Percentiles rank a stretch among this genome's conserved stretches.
These are phyloP conservation scores for Aproaerema taeniolella DNA, from an alignment of 2,888 invertebrate genomes.

Conservation along the genomic window DNA sequence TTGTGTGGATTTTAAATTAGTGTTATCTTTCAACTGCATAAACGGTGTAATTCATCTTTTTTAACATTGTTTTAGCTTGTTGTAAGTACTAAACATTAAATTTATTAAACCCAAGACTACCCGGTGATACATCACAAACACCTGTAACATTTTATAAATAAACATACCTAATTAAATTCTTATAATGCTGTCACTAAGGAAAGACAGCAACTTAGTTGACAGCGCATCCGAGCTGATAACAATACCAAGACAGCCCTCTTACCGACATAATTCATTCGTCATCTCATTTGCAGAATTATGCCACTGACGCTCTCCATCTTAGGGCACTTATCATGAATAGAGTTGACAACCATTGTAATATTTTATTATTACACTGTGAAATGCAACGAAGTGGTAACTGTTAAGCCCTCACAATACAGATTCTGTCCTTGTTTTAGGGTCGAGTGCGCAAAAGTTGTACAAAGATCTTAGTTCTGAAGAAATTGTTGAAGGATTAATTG, in stretches of 20 bases:
- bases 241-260: constrained; percentile 39
- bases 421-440: constrained; percentile 60
- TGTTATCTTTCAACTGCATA: no score
- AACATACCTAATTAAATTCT: no score
- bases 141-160: no score
- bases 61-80: no score
- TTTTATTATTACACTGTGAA: constrained; percentile 71
- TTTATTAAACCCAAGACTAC: no score
- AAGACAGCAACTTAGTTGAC: no score
- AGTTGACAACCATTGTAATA: constrained; percentile 73
- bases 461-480: constrained; percentile 55
- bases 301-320: constrained; percentile 62
- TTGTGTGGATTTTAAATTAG: no score
- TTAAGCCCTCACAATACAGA: constrained; percentile 69
- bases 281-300: constrained; percentile 64
- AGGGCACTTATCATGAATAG: constrained; percentile 67
- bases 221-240: no score
- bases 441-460: constrained; percentile 67
- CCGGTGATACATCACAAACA: no score
- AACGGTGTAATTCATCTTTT: no score
- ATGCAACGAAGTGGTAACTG: constrained; percentile 71
- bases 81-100: no score
- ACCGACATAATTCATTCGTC: constrained; percentile 52
- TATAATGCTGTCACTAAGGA: no score
- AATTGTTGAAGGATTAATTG: constrained; percentile 55